Evolutionary conservation across 2,113 vertebrate species (phyloP).

Genomic region (Pollimyrus isidori): DNA sequence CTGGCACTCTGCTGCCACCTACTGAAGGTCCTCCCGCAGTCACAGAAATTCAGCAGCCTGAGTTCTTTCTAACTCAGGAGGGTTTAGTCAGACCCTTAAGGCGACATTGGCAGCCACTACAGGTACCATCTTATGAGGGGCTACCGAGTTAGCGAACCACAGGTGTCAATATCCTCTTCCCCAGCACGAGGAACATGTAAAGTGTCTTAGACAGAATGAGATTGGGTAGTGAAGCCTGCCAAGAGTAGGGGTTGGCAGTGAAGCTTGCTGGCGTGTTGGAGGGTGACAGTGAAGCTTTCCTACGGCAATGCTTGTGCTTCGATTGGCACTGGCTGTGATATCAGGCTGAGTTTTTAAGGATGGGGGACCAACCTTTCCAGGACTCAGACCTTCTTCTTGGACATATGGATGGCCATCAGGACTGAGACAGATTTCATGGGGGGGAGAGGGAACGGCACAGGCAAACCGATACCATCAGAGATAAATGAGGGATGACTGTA

Average conservation of each 20-base stretch:
- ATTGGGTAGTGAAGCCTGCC: background rate
- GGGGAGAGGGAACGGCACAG: too few species aligned
- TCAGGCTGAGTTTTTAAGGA: background rate
- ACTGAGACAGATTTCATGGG: background rate
- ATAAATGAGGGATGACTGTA: background rate
- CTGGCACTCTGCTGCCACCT: conserved; percentile 38
- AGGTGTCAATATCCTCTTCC: background rate
- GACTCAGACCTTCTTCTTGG: background rate
- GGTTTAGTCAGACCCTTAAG: background rate
- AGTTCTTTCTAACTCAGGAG: background rate
- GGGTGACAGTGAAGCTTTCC: background rate
- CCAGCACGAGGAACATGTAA: background rate
- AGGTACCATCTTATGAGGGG: background rate
- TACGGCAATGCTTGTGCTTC: background rate
- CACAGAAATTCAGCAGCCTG: background rate
- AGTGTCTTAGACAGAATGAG: background rate
- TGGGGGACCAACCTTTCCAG: background rate
- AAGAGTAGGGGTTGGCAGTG: background rate
- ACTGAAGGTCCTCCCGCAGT: background rate
- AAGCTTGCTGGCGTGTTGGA: background rate
- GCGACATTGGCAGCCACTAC: background rate
- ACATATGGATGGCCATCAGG: background rate
- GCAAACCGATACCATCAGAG: background rate
- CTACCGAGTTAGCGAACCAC: background rate
- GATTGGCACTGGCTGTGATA: background rate